Evolutionary conservation across 1,140 invertebrate genomes (phyloP).

Genomic region (Plectrocnemia conspersa): DNA sequence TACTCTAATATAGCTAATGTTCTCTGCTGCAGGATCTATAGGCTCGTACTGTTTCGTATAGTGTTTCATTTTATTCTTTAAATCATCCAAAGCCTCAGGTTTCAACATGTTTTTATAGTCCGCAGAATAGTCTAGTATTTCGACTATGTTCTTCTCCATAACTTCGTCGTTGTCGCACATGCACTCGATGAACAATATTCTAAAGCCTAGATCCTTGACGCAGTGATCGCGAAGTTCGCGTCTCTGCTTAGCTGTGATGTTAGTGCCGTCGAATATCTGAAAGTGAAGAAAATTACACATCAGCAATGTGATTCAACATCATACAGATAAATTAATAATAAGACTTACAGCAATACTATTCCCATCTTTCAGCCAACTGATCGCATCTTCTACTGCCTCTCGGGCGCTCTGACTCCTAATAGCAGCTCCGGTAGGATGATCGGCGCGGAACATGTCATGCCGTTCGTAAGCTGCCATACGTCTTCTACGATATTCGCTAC

Average conservation of each 20-base stretch:
- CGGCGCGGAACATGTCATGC: conserved; percentile 80
- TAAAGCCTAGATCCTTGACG: conserved; percentile 68
- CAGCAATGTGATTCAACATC: conserved; percentile 3
- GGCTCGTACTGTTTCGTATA: conserved; percentile 79
- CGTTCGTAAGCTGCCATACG: conserved; percentile 71
- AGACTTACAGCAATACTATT: conserved; percentile 75
- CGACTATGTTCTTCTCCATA: conserved; percentile 82
- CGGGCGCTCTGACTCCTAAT: conserved; percentile 73
- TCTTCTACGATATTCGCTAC: conserved; percentile 77
- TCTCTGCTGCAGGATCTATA: conserved; percentile 43
- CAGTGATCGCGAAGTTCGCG: conserved; percentile 72
- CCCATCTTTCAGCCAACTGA: conserved; percentile 68
- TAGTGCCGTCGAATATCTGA: conserved; percentile 89
- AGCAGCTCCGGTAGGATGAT: conserved; percentile 75
- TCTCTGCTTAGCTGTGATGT: conserved; percentile 77
- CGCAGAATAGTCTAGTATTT: conserved; percentile 85
- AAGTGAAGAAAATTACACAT: conserved; percentile 33
- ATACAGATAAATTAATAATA: conserved; percentile 8
- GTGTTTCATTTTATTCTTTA: conserved; percentile 78
- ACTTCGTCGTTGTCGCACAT: conserved; percentile 79
- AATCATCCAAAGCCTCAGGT: conserved; percentile 72
- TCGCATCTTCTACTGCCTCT: conserved; percentile 80
- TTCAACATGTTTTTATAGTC: conserved; percentile 80
- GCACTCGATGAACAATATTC: conserved; percentile 89
- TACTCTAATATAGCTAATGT: conserved; percentile 45